A percentile compares a stretch with the other conserved stretches of the same genome.
Conservation (phyloP, 1,140 invertebrate genomes). For the Choristoneura fumiferana region DNA sequence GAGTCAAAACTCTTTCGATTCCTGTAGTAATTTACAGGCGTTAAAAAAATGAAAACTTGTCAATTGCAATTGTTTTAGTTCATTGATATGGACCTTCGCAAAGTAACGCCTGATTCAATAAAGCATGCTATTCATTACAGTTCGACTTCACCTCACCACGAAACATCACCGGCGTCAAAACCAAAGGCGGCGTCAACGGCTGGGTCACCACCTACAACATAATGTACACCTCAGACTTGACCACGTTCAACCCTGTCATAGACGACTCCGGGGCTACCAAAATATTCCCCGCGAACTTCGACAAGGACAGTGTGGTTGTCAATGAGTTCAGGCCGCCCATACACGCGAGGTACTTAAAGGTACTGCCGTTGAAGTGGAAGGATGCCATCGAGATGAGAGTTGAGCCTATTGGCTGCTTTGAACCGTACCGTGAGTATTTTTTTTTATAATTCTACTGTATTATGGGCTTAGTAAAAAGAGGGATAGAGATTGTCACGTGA, state of each 20-base stretch:
- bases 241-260: conserved; percentile 79
- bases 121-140: conserved; percentile 71
- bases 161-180: conserved; percentile 88
- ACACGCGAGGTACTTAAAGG: conserved; percentile 81
- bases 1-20: too few relatives aligned
- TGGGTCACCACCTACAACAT: conserved; percentile 88
- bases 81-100: too few relatives aligned
- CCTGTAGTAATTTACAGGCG: too few relatives aligned
- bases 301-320: conserved; percentile 77
- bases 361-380: conserved; percentile 85
- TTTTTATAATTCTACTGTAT: too few relatives aligned
- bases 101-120: too few relatives aligned
- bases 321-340: conserved; percentile 83
- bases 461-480: too few relatives aligned
- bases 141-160: conserved; percentile 87
- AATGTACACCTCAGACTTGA: conserved; percentile 84
- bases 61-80: too few relatives aligned
- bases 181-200: conserved; percentile 83
- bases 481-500: too few relatives aligned
- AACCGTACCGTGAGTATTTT: conserved; percentile 80
- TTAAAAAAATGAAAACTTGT: too few relatives aligned
- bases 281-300: conserved; percentile 84
- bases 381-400: conserved; percentile 83
- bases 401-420: conserved; percentile 86
- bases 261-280: conserved; percentile 76